A percentile compares a stretch with the other conserved stretches of the same genome.
Evolutionary conservation across 2,113 vertebrate species (phyloP).

Genomic region (Protobothrops flavoviridis): DNA sequence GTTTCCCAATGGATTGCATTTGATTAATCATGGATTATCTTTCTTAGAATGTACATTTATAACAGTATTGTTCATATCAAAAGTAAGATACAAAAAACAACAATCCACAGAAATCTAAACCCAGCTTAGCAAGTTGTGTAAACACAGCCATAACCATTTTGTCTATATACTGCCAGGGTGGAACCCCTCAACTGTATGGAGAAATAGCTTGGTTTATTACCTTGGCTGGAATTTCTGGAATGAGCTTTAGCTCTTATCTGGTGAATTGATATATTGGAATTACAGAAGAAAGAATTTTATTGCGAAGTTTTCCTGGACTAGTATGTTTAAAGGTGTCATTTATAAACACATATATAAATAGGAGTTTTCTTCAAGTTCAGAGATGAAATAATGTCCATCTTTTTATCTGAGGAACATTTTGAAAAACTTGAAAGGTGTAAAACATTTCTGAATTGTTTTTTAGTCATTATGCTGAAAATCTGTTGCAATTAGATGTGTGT

Average conservation of each 20-base stretch:
- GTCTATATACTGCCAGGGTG: neutral
- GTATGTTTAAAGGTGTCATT: no score
- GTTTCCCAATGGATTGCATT: neutral
- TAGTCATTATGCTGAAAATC: neutral
- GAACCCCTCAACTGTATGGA: neutral
- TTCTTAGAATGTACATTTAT: neutral
- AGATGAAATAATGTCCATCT: neutral
- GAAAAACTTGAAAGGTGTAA: neutral
- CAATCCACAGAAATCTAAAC: neutral
- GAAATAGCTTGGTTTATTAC: neutral
- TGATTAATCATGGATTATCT: neutral
- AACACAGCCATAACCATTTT: neutral
- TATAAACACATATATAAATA: neutral
- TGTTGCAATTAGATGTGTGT: neutral
- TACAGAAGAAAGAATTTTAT: neutral
- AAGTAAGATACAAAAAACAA: neutral
- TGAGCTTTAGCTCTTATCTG: neutral
- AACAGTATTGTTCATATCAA: neutral
- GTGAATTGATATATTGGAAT: neutral
- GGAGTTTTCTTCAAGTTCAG: neutral
- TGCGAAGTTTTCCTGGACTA: neutral
- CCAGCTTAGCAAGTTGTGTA: neutral
- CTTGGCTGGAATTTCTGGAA: neutral
- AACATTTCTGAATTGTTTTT: neutral
- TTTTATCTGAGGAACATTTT: neutral